A percentile compares a stretch with the other conserved stretches of the same genome.
These are phyloP conservation scores for Pilophorus perplexus DNA, from an alignment of 2,888 invertebrate genomes.

Conservation along the genomic window DNA sequence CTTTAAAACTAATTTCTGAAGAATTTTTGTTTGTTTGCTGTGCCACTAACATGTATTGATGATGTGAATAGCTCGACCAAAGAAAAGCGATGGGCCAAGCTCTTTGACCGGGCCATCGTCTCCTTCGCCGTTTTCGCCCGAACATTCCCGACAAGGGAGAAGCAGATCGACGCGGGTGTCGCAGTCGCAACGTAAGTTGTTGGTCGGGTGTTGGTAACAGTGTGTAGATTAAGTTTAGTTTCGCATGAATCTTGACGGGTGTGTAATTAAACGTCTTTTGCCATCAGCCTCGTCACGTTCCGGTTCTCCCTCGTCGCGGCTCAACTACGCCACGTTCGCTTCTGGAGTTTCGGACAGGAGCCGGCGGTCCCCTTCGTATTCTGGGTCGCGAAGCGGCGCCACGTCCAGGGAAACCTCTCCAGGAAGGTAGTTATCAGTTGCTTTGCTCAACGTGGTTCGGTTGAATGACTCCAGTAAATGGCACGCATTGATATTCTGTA, in stretches of 20 bases:
- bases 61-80: slow-evolving; percentile 50
- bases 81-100: slow-evolving; percentile 47
- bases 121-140: slow-evolving; percentile 55
- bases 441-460: too few relatives aligned
- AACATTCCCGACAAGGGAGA: slow-evolving; percentile 56
- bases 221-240: background rate
- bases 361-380: slow-evolving; percentile 51
- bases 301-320: slow-evolving; percentile 86
- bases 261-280: too few relatives aligned
- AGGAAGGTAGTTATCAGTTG: too few relatives aligned
- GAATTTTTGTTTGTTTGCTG: too few relatives aligned
- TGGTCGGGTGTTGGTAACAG: background rate
- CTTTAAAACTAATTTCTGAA: too few relatives aligned
- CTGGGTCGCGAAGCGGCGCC: slow-evolving; percentile 43
- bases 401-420: slow-evolving; percentile 55
- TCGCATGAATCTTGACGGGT: background rate
- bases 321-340: slow-evolving; percentile 68
- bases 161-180: slow-evolving; percentile 74
- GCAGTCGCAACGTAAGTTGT: slow-evolving; percentile 84
- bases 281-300: slow-evolving; percentile 87
- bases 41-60: too few relatives aligned
- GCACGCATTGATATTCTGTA: too few relatives aligned
- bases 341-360: slow-evolving; percentile 55
- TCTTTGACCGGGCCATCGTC: slow-evolving; percentile 55
- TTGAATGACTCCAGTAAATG: too few relatives aligned